Evolutionary conservation across 1,140 invertebrate genomes (phyloP).

Genomic region (Megalopta genalis): DNA sequence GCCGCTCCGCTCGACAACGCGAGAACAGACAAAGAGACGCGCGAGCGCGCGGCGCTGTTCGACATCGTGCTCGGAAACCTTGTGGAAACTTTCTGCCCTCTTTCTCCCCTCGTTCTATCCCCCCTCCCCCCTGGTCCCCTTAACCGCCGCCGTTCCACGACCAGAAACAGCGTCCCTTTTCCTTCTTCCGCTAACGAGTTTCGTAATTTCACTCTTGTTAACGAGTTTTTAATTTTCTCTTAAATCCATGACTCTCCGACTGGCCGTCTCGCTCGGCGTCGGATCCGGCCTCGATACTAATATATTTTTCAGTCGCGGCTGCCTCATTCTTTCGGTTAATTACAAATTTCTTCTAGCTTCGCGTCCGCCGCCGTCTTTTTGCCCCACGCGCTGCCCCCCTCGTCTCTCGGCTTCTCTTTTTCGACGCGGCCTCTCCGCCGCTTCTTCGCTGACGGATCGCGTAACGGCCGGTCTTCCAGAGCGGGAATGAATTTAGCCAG

Average conservation of each 20-base stretch:
- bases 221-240: slow-evolving; percentile 55
- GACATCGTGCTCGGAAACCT: slow-evolving; percentile 39
- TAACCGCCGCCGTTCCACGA: neutral
- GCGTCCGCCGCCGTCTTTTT: neutral
- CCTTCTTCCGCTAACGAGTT: slow-evolving; percentile 56
- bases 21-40: slow-evolving; percentile 29
- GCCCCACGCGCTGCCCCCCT: no score
- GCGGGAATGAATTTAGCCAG: neutral
- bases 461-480: no score
- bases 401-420: neutral
- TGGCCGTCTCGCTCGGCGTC: no score
- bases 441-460: neutral
- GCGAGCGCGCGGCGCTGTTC: slow-evolving; percentile 23
- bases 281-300: slow-evolving; percentile 32
- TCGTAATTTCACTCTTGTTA: slow-evolving; percentile 58
- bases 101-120: neutral
- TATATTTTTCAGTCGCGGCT: slow-evolving; percentile 36
- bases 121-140: no score
- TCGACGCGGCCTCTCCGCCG: no score
- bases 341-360: slow-evolving; percentile 27
- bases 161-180: slow-evolving; percentile 5
- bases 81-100: slow-evolving; percentile 20
- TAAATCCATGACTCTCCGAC: slow-evolving; percentile 44
- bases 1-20: slow-evolving; percentile 27
- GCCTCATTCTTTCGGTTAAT: slow-evolving; percentile 30